phyloP scores from a whole-genome alignment of 2,888 invertebrate genomes.

The Andrena chrysosceles region DNA sequence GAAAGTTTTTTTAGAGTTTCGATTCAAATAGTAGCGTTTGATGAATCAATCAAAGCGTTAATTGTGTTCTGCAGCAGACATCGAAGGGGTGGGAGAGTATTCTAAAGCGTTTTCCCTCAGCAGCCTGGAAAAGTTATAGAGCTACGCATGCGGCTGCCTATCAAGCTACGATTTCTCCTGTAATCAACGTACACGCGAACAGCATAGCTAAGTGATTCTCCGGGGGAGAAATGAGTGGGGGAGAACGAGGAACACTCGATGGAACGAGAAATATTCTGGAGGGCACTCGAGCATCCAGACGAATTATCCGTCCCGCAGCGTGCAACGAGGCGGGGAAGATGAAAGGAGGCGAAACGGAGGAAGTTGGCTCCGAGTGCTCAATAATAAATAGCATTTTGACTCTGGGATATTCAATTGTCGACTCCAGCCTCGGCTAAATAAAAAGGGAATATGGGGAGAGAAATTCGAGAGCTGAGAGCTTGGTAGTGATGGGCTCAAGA shows the following conservation, averaged over 20 bases:
- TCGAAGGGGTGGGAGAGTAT: neutral
- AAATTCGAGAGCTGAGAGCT: slow-evolving; percentile 3
- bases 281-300: slow-evolving; percentile 11
- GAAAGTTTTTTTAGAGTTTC: too few relatives aligned
- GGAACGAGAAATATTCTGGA: slow-evolving; percentile 26
- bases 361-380: slow-evolving; percentile 39
- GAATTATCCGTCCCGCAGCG: slow-evolving; percentile 32
- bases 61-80: neutral
- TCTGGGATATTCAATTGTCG: slow-evolving; percentile 69
- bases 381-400: slow-evolving; percentile 74
- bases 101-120: neutral
- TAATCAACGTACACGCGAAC: slow-evolving; percentile 1
- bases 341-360: slow-evolving; percentile 8
- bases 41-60: neutral
- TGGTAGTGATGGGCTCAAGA: too few relatives aligned
- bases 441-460: slow-evolving; percentile 34
- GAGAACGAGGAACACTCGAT: neutral
- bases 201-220: slow-evolving; percentile 3
- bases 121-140: neutral
- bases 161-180: neutral
- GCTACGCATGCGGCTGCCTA: neutral
- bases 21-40: too few relatives aligned
- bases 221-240: neutral
- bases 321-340: neutral
- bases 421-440: slow-evolving; percentile 34